Conservation (phyloP, 2,888 invertebrate species). For the Cantharis flavilabris region DNA sequence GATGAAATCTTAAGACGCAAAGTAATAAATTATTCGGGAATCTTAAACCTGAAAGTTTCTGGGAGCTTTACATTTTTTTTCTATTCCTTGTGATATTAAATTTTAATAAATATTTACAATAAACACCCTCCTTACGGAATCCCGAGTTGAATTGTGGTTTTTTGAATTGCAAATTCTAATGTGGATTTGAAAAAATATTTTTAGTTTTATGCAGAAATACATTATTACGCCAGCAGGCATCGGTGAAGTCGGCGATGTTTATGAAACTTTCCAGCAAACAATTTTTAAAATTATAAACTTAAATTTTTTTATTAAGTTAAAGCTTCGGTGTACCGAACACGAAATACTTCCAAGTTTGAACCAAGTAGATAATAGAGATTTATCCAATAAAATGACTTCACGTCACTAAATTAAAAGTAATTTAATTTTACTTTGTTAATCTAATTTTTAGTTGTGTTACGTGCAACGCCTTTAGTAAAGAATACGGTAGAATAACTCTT, state of each 20-base stretch:
- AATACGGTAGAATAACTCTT: conserved; percentile 2
- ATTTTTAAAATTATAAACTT: background rate
- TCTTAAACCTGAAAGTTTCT: background rate
- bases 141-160: background rate
- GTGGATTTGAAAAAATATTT: background rate
- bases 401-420: background rate
- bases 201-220: background rate
- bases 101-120: background rate
- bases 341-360: background rate
- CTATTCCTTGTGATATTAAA: background rate
- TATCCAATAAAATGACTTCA: background rate
- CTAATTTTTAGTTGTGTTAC: background rate
- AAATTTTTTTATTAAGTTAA: background rate
- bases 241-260: background rate
- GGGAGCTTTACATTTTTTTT: background rate
- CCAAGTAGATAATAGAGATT: background rate
- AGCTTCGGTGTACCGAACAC: background rate
- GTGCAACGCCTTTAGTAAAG: conserved; percentile 1
- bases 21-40: background rate
- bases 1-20: background rate
- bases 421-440: background rate
- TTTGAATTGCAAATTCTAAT: background rate
- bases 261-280: background rate
- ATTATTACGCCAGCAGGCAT: background rate
- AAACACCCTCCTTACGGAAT: background rate